Evolutionary conservation across 2,797 vertebrate species (phyloP).

Genomic region (Leptodactylus fallax): DNA sequence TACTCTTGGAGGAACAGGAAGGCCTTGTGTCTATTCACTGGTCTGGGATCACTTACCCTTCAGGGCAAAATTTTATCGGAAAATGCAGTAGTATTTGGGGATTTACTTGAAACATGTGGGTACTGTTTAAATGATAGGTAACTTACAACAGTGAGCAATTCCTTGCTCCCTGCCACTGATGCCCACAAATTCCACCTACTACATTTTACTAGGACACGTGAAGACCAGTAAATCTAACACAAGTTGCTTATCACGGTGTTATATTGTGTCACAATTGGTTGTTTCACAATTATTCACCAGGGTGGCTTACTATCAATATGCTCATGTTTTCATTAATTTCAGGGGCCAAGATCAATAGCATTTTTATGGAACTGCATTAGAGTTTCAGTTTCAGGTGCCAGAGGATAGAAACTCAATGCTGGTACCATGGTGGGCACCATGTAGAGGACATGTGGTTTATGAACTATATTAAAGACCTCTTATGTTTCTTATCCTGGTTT

Average conservation of each 20-base stretch:
- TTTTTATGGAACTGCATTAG: not conserved
- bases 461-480: not conserved
- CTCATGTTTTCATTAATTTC: not conserved
- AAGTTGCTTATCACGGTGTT: not conserved
- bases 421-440: not conserved
- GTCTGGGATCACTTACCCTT: not conserved
- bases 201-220: not conserved
- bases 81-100: not conserved
- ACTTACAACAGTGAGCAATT: too few species aligned
- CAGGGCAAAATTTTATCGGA: not conserved
- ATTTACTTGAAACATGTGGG: not conserved
- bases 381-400: not conserved
- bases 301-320: not conserved
- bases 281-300: not conserved
- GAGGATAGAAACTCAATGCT: not conserved
- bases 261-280: not conserved
- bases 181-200: not conserved
- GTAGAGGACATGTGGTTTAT: not conserved
- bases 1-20: not conserved
- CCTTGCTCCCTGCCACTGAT: too few species aligned
- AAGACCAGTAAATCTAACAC: slow-evolving; percentile 29
- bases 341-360: not conserved
- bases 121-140: too few species aligned
- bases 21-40: slow-evolving; percentile 5
- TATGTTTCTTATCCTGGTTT: not conserved